Conservation (phyloP, 37 sponge, comb jelly and placozoan genomes). For the Agelas oroides region DNA sequence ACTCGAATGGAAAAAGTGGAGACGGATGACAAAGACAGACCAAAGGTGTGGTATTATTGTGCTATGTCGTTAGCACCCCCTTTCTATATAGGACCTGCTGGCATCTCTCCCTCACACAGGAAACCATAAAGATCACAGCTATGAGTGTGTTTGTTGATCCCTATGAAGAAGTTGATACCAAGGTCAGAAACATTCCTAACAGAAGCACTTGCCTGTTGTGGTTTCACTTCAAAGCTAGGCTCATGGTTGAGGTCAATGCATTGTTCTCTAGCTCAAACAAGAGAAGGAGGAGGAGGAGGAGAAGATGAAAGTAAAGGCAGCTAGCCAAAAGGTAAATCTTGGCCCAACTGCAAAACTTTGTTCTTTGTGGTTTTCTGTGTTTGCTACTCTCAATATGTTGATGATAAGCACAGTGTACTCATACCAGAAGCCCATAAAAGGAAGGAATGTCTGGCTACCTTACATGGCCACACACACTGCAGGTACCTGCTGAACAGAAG, state of each 20-base stretch:
- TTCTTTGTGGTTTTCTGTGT: too few species aligned
- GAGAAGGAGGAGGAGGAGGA: conserved; percentile 43
- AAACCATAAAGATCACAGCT: conserved; percentile 67
- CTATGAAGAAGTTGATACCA: conserved; percentile 82
- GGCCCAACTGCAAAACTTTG: too few species aligned
- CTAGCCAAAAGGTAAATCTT: too few species aligned
- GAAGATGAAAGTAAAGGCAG: background rate
- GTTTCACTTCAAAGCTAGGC: too few species aligned
- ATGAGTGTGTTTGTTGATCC: conserved; percentile 91
- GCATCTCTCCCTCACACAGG: conserved; percentile 23
- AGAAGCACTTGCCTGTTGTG: too few species aligned
- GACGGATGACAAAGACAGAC: conserved; percentile 86
- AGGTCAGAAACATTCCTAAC: conserved; percentile 62
- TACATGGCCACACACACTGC: too few species aligned
- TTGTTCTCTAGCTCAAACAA: conserved; percentile 10
- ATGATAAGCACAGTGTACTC: too few species aligned
- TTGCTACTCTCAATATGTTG: too few species aligned
- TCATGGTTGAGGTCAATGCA: too few species aligned
- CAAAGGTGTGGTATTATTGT: conserved; percentile 46
- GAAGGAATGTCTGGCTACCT: too few species aligned
- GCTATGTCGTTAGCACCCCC: background rate
- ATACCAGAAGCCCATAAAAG: too few species aligned
- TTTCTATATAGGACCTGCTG: background rate
- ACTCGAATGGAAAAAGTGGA: conserved; percentile 80
- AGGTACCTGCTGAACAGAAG: conserved; percentile 1